Conservation (phyloP, 2,113 vertebrate species). For the zebrafish (Danio rerio) region GRCz12tu NC_133193.1:49511501-49512000, state of each 20-base stretch:
- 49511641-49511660: background rate
- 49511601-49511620: background rate
- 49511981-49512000: constrained; percentile 7
- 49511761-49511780: background rate
- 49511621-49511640: background rate
- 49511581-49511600: background rate
- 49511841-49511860: constrained; percentile 28
- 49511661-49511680: background rate
- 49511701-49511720: background rate
- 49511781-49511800: constrained; percentile 11
- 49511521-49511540: too few relatives aligned
- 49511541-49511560: background rate
- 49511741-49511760: background rate
- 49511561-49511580: background rate
- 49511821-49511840: constrained; percentile 16
- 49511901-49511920: constrained; percentile 49
- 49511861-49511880: constrained; percentile 40
- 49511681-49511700: background rate
- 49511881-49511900: constrained; percentile 46
- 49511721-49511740: constrained; percentile 5
- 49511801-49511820: background rate
- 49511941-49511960: constrained; percentile 40
- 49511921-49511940: constrained; percentile 41
- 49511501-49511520: too few relatives aligned
- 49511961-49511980: constrained; percentile 34